These are phyloP conservation scores for Drosophila albomicans DNA, from an alignment of 1,140 invertebrate genomes.

Conservation along the genomic window DNA sequence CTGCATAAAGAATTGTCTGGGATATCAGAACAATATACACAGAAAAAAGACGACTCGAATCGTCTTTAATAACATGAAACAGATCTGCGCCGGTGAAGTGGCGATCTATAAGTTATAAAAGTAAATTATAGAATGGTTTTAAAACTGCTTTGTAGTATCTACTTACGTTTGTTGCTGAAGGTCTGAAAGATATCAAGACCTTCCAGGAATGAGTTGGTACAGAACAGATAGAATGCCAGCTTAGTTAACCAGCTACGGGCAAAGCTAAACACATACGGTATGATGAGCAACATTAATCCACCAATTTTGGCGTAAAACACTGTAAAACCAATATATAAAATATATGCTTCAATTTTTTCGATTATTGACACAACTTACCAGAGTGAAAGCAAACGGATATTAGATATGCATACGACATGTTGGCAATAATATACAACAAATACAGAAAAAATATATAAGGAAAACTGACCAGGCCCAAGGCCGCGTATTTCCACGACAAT, in stretches of 20 bases:
- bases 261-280: conserved; percentile 73
- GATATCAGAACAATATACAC: conserved; percentile 64
- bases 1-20: conserved; percentile 65
- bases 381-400: conserved; percentile 81
- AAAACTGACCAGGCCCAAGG: conserved; percentile 43
- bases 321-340: conserved; percentile 26
- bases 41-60: conserved; percentile 57
- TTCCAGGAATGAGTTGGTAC: conserved; percentile 68
- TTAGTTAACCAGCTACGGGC: conserved; percentile 55
- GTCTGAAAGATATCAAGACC: conserved; percentile 73
- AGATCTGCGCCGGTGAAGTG: conserved; percentile 52
- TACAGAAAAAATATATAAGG: conserved; percentile 60
- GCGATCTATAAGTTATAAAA: conserved; percentile 47
- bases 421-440: conserved; percentile 69
- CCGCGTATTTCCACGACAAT: conserved; percentile 49
- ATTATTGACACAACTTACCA: conserved; percentile 50
- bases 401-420: conserved; percentile 78
- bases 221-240: conserved; percentile 57
- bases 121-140: neutral
- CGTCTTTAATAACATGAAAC: conserved; percentile 64
- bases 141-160: neutral
- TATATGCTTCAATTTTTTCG: neutral
- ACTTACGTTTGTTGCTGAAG: conserved; percentile 76
- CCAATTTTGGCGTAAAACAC: conserved; percentile 83
- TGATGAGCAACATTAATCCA: conserved; percentile 67